phyloP scores from a whole-genome alignment of 35 echinoderm and acorn worm genomes.

The Lytechinus variegatus region DNA sequence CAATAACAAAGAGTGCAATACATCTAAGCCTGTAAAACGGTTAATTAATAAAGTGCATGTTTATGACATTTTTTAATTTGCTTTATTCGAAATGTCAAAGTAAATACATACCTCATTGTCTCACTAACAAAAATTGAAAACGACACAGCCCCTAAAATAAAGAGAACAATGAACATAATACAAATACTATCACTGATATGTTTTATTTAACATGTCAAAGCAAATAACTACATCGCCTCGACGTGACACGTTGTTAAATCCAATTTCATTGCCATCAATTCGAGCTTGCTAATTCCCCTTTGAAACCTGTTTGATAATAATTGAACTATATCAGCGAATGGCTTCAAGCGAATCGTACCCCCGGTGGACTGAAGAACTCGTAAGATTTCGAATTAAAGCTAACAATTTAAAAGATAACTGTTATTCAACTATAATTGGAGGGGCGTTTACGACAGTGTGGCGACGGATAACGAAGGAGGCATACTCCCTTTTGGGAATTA shows the following conservation, averaged over 20 bases:
- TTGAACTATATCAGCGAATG: background rate
- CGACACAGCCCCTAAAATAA: too few relatives aligned
- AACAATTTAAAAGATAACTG: slow-evolving; percentile 35
- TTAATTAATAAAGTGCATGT: too few relatives aligned
- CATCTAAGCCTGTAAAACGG: too few relatives aligned
- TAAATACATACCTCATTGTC: background rate
- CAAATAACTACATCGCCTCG: background rate
- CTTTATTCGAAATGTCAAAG: background rate
- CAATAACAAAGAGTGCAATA: too few relatives aligned
- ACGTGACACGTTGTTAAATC: background rate
- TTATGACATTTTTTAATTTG: background rate
- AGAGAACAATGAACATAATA: too few relatives aligned
- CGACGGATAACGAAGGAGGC: background rate
- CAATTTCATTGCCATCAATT: background rate
- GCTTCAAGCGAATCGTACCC: background rate
- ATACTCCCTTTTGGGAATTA: background rate
- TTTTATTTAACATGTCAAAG: background rate
- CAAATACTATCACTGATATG: background rate
- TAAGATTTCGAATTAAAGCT: slow-evolving; percentile 15
- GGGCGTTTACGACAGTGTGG: slow-evolving; percentile 8
- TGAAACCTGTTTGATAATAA: background rate
- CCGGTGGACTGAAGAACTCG: background rate
- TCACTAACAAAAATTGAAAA: too few relatives aligned
- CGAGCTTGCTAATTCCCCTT: slow-evolving; percentile 1
- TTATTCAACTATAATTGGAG: slow-evolving; percentile 28